These are phyloP conservation scores for Egretta garzetta DNA, from an alignment of 2,113 vertebrate species.

Conservation along the genomic window DNA sequence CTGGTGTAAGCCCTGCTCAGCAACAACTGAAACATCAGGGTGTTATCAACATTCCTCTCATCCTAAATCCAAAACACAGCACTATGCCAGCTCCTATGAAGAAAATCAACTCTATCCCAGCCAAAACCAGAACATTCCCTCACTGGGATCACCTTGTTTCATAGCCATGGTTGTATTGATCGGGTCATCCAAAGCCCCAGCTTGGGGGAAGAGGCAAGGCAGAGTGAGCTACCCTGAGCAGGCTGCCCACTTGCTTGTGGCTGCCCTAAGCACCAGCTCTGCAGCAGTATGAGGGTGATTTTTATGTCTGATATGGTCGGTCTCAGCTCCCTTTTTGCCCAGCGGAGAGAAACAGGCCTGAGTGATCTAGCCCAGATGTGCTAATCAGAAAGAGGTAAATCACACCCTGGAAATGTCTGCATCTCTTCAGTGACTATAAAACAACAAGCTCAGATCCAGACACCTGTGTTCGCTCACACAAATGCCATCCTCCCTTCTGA, in stretches of 20 bases:
- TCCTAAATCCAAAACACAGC: too few species aligned
- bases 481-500: neutral
- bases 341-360: neutral
- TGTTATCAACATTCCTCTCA: too few species aligned
- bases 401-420: neutral
- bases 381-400: neutral
- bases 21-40: too few species aligned
- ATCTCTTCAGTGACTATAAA: neutral
- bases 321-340: neutral
- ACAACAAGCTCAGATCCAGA: neutral
- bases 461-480: neutral
- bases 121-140: too few species aligned
- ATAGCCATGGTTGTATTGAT: accelerated
- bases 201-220: neutral
- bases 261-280: neutral
- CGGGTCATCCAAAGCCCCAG: too few species aligned
- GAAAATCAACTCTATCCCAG: too few species aligned
- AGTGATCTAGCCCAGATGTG: neutral
- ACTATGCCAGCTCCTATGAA: too few species aligned
- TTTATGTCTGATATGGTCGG: neutral
- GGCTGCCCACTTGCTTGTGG: too few species aligned
- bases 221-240: accelerated
- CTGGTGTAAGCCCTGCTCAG: too few species aligned
- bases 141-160: neutral
- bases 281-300: neutral